phyloP scores from a whole-genome alignment of 2,113 vertebrate genomes.

The Macquaria ambigua region DNA sequence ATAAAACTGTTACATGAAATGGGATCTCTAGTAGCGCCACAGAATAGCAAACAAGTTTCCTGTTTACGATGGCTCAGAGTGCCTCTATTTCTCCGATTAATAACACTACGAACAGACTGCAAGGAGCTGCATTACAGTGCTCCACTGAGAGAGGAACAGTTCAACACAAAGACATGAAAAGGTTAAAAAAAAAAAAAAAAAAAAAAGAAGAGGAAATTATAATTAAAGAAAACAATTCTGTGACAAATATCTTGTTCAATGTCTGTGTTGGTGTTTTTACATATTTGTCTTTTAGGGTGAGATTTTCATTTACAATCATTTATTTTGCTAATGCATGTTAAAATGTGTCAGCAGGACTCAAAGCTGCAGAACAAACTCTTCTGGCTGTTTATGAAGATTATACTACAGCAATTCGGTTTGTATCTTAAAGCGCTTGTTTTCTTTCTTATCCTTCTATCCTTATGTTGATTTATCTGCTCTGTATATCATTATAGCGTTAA shows the following conservation, averaged over 20 bases:
- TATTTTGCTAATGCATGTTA: background rate
- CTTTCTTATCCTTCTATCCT: too few species aligned
- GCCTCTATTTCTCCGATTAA: background rate
- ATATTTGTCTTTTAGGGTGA: background rate
- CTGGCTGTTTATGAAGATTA: background rate
- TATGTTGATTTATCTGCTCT: background rate
- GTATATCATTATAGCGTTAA: background rate
- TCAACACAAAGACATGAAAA: background rate
- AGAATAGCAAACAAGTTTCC: slow-evolving; percentile 35
- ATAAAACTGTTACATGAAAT: slow-evolving; percentile 41
- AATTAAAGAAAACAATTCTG: background rate
- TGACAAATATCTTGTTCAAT: background rate
- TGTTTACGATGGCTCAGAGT: background rate
- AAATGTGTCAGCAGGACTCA: background rate
- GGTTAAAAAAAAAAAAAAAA: background rate
- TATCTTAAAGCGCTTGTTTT: background rate
- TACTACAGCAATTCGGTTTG: background rate
- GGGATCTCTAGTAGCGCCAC: slow-evolving; percentile 1
- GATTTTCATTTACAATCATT: background rate
- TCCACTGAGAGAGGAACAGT: background rate
- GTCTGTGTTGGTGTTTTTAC: background rate
- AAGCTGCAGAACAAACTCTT: background rate
- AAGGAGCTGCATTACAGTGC: background rate
- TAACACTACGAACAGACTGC: background rate
- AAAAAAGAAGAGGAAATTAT: background rate